Percentiles rank a stretch among this genome's conserved stretches.
These are phyloP conservation scores for Herminia tarsipennalis DNA, from an alignment of 2,888 invertebrate genomes.

Conservation along the genomic window DNA sequence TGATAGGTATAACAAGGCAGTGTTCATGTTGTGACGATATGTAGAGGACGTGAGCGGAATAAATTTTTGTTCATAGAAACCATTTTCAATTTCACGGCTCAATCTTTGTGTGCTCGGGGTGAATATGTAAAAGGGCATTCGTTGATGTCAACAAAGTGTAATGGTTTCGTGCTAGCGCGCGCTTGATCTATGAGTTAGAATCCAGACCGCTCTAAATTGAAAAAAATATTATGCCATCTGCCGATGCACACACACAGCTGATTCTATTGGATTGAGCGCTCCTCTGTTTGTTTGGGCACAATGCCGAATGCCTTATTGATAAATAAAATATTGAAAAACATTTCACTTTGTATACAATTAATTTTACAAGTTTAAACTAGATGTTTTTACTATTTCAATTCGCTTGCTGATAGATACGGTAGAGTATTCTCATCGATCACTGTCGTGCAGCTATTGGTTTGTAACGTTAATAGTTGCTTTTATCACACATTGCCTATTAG, in stretches of 20 bases:
- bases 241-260: constrained; percentile 37
- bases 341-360: constrained; percentile 5
- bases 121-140: constrained; percentile 83
- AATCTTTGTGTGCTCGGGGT: constrained; percentile 83
- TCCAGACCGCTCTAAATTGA: constrained; percentile 65
- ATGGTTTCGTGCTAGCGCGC: constrained; percentile 79
- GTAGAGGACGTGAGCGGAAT: constrained; percentile 75
- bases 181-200: constrained; percentile 77
- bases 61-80: constrained; percentile 83
- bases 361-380: background rate
- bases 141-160: constrained; percentile 83
- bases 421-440: constrained; percentile 51
- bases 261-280: constrained; percentile 40
- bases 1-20: constrained; percentile 35
- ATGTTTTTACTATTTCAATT: constrained; percentile 29
- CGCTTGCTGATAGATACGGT: constrained; percentile 39
- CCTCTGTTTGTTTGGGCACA: constrained; percentile 23
- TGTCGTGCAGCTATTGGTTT: constrained; percentile 41
- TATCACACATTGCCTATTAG: no score
- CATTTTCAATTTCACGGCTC: constrained; percentile 85
- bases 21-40: constrained; percentile 70
- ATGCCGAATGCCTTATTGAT: constrained; percentile 7
- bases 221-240: constrained; percentile 58
- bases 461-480: constrained; percentile 38
- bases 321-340: constrained; percentile 13